phyloP scores from a whole-genome alignment of 2,888 invertebrate species.

The Morinoia aosen region DNA sequence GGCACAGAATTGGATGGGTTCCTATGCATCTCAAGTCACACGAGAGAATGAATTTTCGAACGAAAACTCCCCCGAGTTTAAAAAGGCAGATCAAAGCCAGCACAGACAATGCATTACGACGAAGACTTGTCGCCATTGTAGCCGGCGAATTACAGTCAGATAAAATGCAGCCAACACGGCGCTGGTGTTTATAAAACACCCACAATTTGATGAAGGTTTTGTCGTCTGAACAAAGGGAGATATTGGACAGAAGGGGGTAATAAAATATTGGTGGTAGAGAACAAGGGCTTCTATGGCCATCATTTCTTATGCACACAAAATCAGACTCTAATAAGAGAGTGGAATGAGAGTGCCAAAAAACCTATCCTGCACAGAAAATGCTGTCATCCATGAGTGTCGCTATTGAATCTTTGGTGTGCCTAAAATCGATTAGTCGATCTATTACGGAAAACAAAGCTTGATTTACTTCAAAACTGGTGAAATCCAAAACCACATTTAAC shows the following conservation, averaged over 20 bases:
- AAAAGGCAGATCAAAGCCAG: background rate
- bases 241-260: constrained; percentile 18
- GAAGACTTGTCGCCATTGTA: constrained; percentile 3
- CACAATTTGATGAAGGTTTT: constrained; percentile 28
- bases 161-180: background rate
- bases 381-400: too few species aligned
- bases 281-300: background rate
- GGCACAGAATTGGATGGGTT: background rate
- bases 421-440: too few species aligned
- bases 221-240: background rate
- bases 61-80: background rate
- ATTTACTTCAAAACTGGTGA: background rate
- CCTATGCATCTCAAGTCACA: background rate
- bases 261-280: background rate
- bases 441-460: too few species aligned
- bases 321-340: constrained; percentile 9
- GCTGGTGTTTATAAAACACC: background rate
- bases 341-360: background rate
- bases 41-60: background rate
- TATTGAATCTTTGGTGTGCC: too few species aligned
- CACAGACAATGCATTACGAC: background rate
- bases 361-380: too few species aligned
- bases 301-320: background rate
- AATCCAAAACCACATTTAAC: background rate
- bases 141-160: background rate